Base-by-base conservation (phyloP, 2,113 vertebrate species). In the Chauna torquata region DNA sequence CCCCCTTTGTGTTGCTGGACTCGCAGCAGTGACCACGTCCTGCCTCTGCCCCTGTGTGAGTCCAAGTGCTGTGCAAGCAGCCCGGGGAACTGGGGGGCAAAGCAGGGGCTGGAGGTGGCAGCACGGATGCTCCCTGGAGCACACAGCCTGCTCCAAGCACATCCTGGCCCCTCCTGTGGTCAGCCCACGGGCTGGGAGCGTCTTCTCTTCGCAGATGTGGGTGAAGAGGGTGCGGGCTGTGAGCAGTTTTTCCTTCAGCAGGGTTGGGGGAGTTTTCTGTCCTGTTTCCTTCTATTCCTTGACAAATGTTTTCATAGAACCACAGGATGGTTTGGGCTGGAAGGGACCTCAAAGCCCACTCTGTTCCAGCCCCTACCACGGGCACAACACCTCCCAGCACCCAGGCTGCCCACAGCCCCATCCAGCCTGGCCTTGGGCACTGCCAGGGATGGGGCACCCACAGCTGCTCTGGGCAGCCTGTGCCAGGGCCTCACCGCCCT, bases 1-100 rank as follows among this genome's bases (percentile, higher is more conserved):
- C 45, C 45, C 19, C 57, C 81, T 93, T 82, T 81, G 71, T 96
- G 81, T 55, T 42, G 23, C 66, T 79, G 88, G 54, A 5, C 45
- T 82, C 0, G 3, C 6, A 62, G 61, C 47, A 7, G 47, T 72
- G 88, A 71, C 68, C 68, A 22, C 0, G 0, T 75, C 62, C 23
- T 38, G 65, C 65, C 81, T 52, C 70, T 66, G 71, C 55, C 71
- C 61, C 82, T 1, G 2, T 0, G 3, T 71, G 28, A 40, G 27
- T 8, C 16, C 16, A 5, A 62, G 49, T 8, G 25, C 49, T 59
- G 28, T 1, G 1, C 62, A 34, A 83, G 59, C 0, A 8, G 32
- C 57, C 85, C 65, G 78, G 88, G 70, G 76, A 88, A 19, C 36
- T 28, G 25, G 55, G 55, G 23, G 79, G 57, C n/a, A 44, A 50